These are phyloP conservation scores for Phyllotreta striolata DNA, from an alignment of 2,888 invertebrate genomes.

Conservation along the genomic window DNA sequence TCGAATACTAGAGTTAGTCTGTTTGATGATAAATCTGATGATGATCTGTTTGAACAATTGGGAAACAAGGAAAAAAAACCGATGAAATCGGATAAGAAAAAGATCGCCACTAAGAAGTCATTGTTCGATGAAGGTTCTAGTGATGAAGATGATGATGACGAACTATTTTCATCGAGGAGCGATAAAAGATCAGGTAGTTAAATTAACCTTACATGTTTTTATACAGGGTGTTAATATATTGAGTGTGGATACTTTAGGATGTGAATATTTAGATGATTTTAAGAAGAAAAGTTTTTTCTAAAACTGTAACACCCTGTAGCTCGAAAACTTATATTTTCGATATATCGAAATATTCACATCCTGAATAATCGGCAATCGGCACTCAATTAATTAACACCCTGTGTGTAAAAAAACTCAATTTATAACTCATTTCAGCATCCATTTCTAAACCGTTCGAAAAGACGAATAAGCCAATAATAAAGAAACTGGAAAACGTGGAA, in stretches of 20 bases:
- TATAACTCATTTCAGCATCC: conserved; percentile 23
- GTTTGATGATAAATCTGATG: conserved; percentile 17
- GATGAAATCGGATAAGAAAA: conserved; percentile 18
- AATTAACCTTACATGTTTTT: conserved; percentile 1
- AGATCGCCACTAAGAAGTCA: conserved; percentile 44
- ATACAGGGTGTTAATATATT: too few species aligned
- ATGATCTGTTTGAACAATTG: conserved; percentile 24
- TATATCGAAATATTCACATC: not conserved
- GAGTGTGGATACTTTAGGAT: too few species aligned
- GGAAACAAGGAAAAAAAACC: conserved; percentile 20
- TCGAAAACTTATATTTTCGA: not conserved
- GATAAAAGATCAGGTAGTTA: conserved; percentile 20
- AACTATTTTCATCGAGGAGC: conserved; percentile 46
- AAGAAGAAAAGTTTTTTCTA: too few species aligned
- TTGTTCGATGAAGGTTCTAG: conserved; percentile 52
- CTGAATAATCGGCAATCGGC: not conserved
- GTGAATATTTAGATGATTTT: too few species aligned
- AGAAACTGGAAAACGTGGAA: conserved; percentile 53
- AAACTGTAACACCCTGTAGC: not conserved
- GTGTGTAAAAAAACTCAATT: conserved; percentile 12
- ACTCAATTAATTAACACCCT: too few species aligned
- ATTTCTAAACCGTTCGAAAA: conserved; percentile 37
- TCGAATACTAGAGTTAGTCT: conserved; percentile 1
- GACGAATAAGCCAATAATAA: conserved; percentile 44
- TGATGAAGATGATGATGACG: conserved; percentile 55